These are phyloP conservation scores for Psephotus haematonotus DNA, from an alignment of 2,113 vertebrate species.

Conservation along the genomic window DNA sequence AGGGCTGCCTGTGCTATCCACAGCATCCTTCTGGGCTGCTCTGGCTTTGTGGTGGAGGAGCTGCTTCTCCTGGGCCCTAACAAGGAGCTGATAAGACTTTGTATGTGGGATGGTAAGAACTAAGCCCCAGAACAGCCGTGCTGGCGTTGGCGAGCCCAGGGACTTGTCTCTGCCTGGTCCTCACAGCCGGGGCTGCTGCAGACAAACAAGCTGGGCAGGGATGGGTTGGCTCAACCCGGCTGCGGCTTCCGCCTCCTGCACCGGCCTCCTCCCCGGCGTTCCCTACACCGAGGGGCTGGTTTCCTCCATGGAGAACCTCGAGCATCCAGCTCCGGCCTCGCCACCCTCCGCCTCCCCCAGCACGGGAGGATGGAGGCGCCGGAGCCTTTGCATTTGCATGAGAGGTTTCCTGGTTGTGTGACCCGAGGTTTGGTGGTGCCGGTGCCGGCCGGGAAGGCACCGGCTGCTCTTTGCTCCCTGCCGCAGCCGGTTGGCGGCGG, in stretches of 20 bases:
- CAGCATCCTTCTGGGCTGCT: neutral
- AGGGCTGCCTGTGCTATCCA: rapidly evolving
- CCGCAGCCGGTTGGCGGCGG: rapidly evolving
- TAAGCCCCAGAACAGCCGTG: neutral
- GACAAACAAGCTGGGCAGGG: neutral
- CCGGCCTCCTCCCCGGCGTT: neutral
- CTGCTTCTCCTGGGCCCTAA: neutral
- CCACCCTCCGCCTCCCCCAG: neutral
- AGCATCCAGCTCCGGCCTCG: rapidly evolving
- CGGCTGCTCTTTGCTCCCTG: neutral
- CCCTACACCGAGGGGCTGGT: neutral
- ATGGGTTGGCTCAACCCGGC: neutral
- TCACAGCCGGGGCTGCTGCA: neutral
- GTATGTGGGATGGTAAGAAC: neutral
- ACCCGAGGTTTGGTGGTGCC: neutral
- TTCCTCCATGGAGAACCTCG: neutral
- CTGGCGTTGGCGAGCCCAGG: neutral
- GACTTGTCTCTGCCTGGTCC: neutral
- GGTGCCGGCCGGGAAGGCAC: neutral
- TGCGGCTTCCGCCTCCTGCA: neutral
- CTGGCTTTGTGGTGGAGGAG: neutral
- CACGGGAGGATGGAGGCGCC: neutral
- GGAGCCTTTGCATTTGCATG: neutral
- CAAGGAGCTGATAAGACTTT: neutral
- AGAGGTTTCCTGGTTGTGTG: neutral